phyloP scores from a whole-genome alignment of 2,113 vertebrate species.

The Carassius gibelio region DNA sequence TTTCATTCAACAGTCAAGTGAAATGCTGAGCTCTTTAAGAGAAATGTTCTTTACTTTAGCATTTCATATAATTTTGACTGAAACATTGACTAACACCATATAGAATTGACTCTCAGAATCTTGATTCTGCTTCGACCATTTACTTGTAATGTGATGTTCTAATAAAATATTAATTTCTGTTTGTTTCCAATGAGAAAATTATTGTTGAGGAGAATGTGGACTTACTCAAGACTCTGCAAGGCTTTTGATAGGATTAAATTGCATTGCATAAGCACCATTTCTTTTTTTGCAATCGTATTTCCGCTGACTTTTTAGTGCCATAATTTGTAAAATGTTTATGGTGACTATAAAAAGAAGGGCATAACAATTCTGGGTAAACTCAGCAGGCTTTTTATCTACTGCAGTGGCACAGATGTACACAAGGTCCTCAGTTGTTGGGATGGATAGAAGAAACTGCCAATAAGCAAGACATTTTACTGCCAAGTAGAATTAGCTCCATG shows the following conservation, averaged over 20 bases:
- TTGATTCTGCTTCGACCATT: not conserved
- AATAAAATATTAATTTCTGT: not conserved
- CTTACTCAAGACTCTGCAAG: not conserved
- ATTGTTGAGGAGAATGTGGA: not conserved
- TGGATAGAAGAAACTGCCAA: conserved; percentile 7
- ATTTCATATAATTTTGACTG: not conserved
- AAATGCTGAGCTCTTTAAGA: not conserved
- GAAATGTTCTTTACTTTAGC: not conserved
- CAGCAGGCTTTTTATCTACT: not conserved
- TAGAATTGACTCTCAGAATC: not conserved
- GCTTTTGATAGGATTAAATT: not conserved
- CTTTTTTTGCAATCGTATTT: not conserved
- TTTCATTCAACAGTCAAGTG: not conserved
- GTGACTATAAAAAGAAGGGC: not conserved
- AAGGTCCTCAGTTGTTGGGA: not conserved
- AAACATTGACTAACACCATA: not conserved
- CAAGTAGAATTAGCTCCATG: conserved; percentile 32
- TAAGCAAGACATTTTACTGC: conserved; percentile 16
- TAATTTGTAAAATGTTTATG: not conserved
- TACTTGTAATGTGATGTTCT: not conserved
- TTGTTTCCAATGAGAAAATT: not conserved
- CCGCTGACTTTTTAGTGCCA: not conserved
- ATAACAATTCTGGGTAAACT: not conserved
- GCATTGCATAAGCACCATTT: not conserved
- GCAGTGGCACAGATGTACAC: not conserved